Evolutionary conservation across 2,888 invertebrate species (phyloP), one percentile per base, ranked within the genome.

Genomic region (Noctua pronuba): DNA sequence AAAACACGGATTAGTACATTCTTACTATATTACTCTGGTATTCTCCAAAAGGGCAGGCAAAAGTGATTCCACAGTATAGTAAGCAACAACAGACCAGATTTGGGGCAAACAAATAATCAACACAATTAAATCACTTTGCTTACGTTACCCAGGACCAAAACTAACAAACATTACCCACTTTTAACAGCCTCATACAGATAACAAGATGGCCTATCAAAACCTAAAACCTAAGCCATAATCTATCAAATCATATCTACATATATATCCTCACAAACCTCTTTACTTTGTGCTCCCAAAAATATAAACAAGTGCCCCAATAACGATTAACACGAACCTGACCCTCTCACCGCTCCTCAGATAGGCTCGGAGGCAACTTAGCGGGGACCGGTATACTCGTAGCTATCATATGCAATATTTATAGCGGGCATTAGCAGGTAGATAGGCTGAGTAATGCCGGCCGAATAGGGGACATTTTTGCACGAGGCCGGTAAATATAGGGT

Each of bases 361-460:
- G 89, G 89, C 82, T 18, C 90, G 83, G 77, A 11, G 74, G 46
- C 44, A 35, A 88, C 85, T 68, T 72, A 67, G 75, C 73, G 44
- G 55, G 55, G 8, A 10, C 60, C 31, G 62, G 62, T 62, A 21
- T 10, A 35, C 62, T 62, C 24, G 55, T 49, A 90, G 92, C 92
- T 94, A 95, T 94, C 94, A 94, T 95, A 93, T 93, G 92, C 91
- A 91, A 93, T 95, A 95, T 95, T 95, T 95, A 95, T 94, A 92
- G 92, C 89, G 87, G 83, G 90, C 91, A 92, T 93, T 93, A 93
- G 90, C 92, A 95, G 95, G 94, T 94, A 95, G 94, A 94, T 94
- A 94, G 91, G 88, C 93, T 93, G 94, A 94, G 85, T 94, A 92
- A 95, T 94, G 93, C 89, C 94, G 95, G 95, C 93, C 90, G 88